Evolutionary conservation across 2,888 invertebrate genomes (phyloP), one percentile per base, ranked within the genome.

Genomic region (Anorthoa munda): DNA sequence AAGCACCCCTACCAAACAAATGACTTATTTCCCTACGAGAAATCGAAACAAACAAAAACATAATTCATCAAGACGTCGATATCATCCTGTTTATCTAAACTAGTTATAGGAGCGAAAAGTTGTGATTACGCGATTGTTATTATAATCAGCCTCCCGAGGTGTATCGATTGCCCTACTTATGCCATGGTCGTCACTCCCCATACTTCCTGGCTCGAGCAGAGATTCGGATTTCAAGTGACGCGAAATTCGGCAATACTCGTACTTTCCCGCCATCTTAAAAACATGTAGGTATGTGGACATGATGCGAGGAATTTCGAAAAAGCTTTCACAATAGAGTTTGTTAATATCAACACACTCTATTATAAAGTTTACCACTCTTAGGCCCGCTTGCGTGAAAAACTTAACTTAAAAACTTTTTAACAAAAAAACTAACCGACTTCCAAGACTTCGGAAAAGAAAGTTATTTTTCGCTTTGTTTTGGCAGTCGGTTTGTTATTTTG

Each of bases 141-240:
- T 87, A 88, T 90, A 92, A 92, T 92, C 87, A 90, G 81, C 64
- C 60, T 79, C 86, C 77, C 84, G 85, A 87, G 83, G 82, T 75
- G 82, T 92, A 94, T 94, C 91, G 93, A 94, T 94, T 92, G 94
- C 93, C 94, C 94, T 92, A 94, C 90, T 91, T 94, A 86, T 76
- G 73, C 77, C 50, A 39, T 77, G 72, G 72, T 70, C 45, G 66
- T 66, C 71, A 80, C 68, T 75, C 72, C 31, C 61, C 75, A 74
- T 68, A 46, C 70, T 72, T 72, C 48, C 63, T 60, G 59, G 3
- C 48, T 26, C 63, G 60, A 68, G 39, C 39, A 39, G 39, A 39
- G 51, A 59, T 73, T 72, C 48, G 60, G 17, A 68, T 80, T 72
- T 72, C 73, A 76, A 63, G 31, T 64, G 53, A 69, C 51, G 65